These are phyloP conservation scores for Brachyistius frenatus DNA, from an alignment of 2,113 vertebrate species.

Conservation along the genomic window DNA sequence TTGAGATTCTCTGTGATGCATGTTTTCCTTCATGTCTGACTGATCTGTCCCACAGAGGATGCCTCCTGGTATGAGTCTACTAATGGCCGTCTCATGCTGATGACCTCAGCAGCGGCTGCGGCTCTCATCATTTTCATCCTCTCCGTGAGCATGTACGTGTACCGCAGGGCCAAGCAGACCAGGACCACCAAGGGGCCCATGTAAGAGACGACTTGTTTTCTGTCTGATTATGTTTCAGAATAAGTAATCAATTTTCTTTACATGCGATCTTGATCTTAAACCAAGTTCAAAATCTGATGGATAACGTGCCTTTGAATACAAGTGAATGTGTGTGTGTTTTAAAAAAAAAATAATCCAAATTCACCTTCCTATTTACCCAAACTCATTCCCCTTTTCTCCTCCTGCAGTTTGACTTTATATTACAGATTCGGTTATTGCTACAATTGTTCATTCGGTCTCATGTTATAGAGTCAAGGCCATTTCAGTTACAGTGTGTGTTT, in stretches of 20 bases:
- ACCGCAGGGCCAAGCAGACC: constrained; percentile 67
- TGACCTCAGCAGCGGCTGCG: constrained; percentile 33
- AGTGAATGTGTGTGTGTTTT: constrained; percentile 15
- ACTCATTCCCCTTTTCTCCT: constrained; percentile 29
- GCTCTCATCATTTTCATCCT: constrained; percentile 69
- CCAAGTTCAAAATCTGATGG: constrained; percentile 37
- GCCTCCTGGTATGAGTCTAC: constrained; percentile 77
- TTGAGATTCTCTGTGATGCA: constrained; percentile 64
- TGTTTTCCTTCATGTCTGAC: constrained; percentile 49
- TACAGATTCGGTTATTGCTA: constrained; percentile 55
- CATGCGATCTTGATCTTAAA: constrained; percentile 39
- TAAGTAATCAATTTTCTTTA: constrained; percentile 13
- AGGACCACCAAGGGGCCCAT: constrained; percentile 82
- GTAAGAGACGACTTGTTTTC: constrained; percentile 70
- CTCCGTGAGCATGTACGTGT: constrained; percentile 71
- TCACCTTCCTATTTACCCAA: constrained; percentile 45
- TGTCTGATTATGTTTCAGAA: constrained; percentile 1
- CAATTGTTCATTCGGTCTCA: constrained; percentile 69
- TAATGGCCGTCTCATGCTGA: constrained; percentile 69
- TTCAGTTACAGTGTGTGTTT: constrained; percentile 35
- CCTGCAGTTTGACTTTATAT: constrained; percentile 56
- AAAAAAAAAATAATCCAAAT: too few species aligned
- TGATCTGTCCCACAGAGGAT: constrained; percentile 72
- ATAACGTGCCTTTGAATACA: constrained; percentile 13
- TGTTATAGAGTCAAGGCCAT: constrained; percentile 57